Percentiles rank a stretch among this genome's conserved stretches.
These are phyloP conservation scores for Pachypanchax playfairii DNA, from an alignment of 2,113 vertebrate species.

Conservation along the genomic window DNA sequence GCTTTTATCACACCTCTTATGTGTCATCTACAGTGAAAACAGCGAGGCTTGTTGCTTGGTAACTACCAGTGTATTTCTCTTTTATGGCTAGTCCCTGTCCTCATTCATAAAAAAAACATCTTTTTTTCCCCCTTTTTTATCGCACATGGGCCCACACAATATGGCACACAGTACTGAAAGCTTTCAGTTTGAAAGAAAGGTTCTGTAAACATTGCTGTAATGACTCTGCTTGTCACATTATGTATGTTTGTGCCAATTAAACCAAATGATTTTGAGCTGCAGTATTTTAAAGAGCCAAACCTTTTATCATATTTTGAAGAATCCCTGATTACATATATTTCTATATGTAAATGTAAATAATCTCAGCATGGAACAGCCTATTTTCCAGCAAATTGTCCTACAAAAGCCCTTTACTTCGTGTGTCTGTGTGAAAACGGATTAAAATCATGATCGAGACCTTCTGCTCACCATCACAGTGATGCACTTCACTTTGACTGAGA, in stretches of 20 bases:
- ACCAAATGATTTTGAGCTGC: constrained; percentile 7
- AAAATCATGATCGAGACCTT: constrained; percentile 8
- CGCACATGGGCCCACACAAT: constrained; percentile 1
- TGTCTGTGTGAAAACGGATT: constrained; percentile 22
- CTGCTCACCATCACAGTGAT: constrained; percentile 9
- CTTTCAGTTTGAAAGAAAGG: neutral
- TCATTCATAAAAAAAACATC: constrained; percentile 59
- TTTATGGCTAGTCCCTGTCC: constrained; percentile 42
- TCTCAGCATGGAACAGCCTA: constrained; percentile 10
- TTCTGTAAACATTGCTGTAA: constrained; percentile 11
- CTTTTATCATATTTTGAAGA: constrained; percentile 16
- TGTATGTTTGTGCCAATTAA: neutral
- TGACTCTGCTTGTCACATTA: constrained; percentile 8
- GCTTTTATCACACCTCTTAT: constrained; percentile 23
- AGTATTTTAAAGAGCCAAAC: neutral
- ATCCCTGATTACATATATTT: neutral
- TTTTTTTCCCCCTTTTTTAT: constrained; percentile 4
- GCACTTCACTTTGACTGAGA: constrained; percentile 14
- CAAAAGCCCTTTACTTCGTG: constrained; percentile 26
- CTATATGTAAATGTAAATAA: too few species aligned
- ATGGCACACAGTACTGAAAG: constrained; percentile 9
- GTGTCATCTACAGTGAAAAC: constrained; percentile 25
- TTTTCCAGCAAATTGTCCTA: constrained; percentile 33
- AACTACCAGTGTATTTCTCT: constrained; percentile 46
- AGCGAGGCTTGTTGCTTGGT: constrained; percentile 68